Percentiles rank a stretch among this genome's conserved stretches.
Evolutionary conservation across 2,113 vertebrate genomes (phyloP).

Genomic region (Psephotus haematonotus): DNA sequence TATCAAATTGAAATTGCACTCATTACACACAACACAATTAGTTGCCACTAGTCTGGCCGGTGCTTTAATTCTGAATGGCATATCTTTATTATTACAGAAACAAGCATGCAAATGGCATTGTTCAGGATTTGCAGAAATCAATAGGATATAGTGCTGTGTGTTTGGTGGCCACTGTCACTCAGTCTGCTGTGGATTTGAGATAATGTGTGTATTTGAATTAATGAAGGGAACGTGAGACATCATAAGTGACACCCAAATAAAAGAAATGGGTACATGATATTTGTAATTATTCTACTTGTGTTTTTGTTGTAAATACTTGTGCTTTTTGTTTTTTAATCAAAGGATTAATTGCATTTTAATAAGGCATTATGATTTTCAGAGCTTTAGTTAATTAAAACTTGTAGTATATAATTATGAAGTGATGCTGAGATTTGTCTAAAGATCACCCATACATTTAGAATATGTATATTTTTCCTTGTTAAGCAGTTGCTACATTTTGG

Average conservation of each 20-base stretch:
- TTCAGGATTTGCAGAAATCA: conserved; percentile 99
- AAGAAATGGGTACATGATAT: conserved; percentile 99
- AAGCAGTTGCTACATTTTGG: conserved; percentile 55
- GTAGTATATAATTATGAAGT: conserved; percentile 88
- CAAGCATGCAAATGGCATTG: conserved; percentile 99
- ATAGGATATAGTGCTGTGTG: conserved; percentile 99
- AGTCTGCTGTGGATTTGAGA: conserved; percentile 99
- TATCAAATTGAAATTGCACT: conserved; percentile 99
- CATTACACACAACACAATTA: conserved; percentile 99
- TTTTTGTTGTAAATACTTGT: conserved; percentile 99
- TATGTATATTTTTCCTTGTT: conserved; percentile 79
- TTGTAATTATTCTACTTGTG: conserved; percentile 99
- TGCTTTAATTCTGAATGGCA: conserved; percentile 99
- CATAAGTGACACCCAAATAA: conserved; percentile 99
- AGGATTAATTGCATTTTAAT: conserved; percentile 99
- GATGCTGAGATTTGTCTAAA: conserved; percentile 86
- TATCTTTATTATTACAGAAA: conserved; percentile 99
- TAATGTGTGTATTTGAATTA: conserved; percentile 99
- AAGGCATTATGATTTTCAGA: conserved; percentile 95
- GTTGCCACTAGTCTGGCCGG: conserved; percentile 99
- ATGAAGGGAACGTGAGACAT: conserved; percentile 97
- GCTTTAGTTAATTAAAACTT: conserved; percentile 90
- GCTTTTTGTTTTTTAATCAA: conserved; percentile 99
- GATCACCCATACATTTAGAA: conserved; percentile 84
- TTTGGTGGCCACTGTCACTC: conserved; percentile 99